Conservation (phyloP, 2,797 vertebrate species). For the Pipistrellus pipistrellus region DNA sequence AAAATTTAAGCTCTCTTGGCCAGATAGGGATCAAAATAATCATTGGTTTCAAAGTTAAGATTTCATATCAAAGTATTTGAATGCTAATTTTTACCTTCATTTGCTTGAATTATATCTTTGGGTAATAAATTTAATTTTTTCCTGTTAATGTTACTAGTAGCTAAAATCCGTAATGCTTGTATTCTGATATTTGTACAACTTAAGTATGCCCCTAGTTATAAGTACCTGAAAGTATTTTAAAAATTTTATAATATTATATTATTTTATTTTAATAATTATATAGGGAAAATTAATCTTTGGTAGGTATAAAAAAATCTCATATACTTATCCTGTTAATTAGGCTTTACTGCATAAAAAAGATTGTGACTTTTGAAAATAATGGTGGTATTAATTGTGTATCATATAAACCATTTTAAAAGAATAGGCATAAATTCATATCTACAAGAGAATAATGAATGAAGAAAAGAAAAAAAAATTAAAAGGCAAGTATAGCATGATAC, state of each 20-base stretch:
- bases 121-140: background rate
- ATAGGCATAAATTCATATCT: background rate
- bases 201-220: background rate
- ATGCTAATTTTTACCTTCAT: conserved; percentile 22
- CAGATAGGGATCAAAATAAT: conserved; percentile 4
- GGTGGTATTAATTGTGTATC: background rate
- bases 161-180: background rate
- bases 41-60: background rate
- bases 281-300: background rate
- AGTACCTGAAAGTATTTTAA: background rate
- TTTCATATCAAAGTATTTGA: background rate
- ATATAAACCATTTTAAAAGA: conserved; percentile 39
- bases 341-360: background rate
- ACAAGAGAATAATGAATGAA: background rate
- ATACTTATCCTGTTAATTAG: conserved; percentile 7
- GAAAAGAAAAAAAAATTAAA: background rate
- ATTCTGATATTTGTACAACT: background rate
- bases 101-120: conserved; percentile 10
- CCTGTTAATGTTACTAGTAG: background rate
- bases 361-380: conserved; percentile 25
- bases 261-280: conserved; percentile 36
- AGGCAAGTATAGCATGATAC: background rate
- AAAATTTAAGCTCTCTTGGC: background rate
- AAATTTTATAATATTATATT: background rate
- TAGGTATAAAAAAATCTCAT: conserved; percentile 5